Conservation (phyloP, 2,888 invertebrate genomes). For the Drosophila phalerata region DNA sequence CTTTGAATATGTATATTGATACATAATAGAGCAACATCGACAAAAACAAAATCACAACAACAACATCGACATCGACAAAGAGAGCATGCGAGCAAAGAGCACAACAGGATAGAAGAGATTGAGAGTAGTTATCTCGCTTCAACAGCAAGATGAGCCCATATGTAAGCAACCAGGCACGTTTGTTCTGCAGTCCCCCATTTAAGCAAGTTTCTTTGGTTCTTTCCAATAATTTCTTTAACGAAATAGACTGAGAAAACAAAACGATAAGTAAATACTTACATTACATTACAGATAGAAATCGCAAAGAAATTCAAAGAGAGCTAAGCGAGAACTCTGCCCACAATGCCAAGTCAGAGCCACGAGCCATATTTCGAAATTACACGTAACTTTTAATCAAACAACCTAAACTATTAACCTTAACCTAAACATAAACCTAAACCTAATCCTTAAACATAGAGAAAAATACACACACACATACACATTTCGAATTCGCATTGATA, state of each 20-base stretch:
- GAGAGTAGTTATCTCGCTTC: slow-evolving; percentile 28
- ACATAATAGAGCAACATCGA: slow-evolving; percentile 6
- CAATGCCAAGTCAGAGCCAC: slow-evolving; percentile 81
- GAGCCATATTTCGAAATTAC: slow-evolving; percentile 81
- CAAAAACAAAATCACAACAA: slow-evolving; percentile 23
- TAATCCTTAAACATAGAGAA: slow-evolving; percentile 62
- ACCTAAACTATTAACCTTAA: slow-evolving; percentile 80
- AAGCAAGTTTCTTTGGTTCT: slow-evolving; percentile 44
- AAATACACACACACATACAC: slow-evolving; percentile 15
- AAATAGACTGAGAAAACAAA: slow-evolving; percentile 83
- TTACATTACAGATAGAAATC: slow-evolving; percentile 46
- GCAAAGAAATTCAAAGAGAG: slow-evolving; percentile 36
- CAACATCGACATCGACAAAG: slow-evolving; percentile 3
- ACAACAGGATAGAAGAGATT: slow-evolving; percentile 14
- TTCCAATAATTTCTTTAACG: slow-evolving; percentile 63
- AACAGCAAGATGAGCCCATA: not conserved
- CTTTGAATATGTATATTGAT: slow-evolving; percentile 36
- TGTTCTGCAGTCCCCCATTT: slow-evolving; percentile 43
- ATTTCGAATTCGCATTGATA: slow-evolving; percentile 69
- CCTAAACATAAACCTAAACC: slow-evolving; percentile 71
- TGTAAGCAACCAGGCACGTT: slow-evolving; percentile 31
- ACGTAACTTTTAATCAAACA: slow-evolving; percentile 79
- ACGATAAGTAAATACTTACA: slow-evolving; percentile 53
- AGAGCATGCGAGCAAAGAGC: slow-evolving; percentile 22
- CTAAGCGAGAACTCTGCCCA: slow-evolving; percentile 64